phyloP scores from a whole-genome alignment of 2,113 vertebrate species.

The Centropus bengalensis region DNA sequence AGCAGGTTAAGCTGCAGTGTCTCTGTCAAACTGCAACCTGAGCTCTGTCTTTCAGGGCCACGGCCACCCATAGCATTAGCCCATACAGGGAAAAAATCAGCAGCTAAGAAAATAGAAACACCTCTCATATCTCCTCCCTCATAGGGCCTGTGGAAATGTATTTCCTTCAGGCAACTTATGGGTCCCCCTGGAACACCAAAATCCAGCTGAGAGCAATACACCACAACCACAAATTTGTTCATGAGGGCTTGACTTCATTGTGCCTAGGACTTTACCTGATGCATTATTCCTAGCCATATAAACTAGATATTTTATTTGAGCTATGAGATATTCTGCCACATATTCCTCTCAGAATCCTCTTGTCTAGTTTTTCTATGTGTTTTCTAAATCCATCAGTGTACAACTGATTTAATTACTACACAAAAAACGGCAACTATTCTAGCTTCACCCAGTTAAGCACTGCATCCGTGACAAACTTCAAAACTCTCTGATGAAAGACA shows the following conservation, averaged over 20 bases:
- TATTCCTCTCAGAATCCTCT: not conserved
- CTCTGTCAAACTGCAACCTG: slow-evolving; percentile 5
- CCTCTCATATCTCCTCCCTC: not conserved
- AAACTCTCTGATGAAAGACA: not conserved
- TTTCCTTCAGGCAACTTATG: not conserved
- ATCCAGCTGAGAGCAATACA: not conserved
- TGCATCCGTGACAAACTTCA: not conserved
- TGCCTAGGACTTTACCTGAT: not conserved
- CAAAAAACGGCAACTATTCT: not conserved
- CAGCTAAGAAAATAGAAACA: not conserved
- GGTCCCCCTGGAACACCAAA: not conserved
- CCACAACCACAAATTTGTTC: not conserved
- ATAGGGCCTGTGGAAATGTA: not conserved
- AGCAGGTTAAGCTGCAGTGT: not conserved
- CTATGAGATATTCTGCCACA: not conserved
- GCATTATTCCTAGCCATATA: not conserved
- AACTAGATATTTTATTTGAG: not conserved
- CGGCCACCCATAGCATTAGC: not conserved
- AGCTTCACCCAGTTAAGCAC: not conserved
- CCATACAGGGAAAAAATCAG: slow-evolving; percentile 28
- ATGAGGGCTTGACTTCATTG: fast-evolving
- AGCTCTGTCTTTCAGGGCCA: not conserved
- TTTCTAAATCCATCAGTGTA: not conserved
- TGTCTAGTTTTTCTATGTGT: not conserved
- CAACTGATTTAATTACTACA: not conserved